Conservation (phyloP, 2,888 invertebrate genomes). For the Silvanus unidentatus region DNA sequence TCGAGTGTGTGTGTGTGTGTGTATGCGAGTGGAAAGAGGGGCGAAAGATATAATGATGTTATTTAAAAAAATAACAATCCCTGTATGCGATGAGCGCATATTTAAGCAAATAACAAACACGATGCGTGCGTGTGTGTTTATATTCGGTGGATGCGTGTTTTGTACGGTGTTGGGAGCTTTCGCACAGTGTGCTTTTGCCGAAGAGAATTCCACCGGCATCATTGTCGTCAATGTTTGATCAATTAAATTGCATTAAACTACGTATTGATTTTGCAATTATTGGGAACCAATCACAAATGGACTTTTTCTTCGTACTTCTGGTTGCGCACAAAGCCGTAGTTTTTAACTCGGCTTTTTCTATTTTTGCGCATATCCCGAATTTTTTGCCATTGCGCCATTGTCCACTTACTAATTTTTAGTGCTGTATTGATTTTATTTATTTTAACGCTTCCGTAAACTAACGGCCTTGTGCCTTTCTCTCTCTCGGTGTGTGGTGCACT, state of each 20-base stretch:
- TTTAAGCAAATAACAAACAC: too few relatives aligned
- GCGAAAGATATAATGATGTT: slow-evolving; percentile 5
- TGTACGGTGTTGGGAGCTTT: too few relatives aligned
- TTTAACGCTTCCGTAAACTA: slow-evolving; percentile 29
- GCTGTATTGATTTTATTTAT: slow-evolving; percentile 46
- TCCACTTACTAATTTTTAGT: slow-evolving; percentile 48
- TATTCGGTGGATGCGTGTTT: too few relatives aligned
- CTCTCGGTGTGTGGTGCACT: background rate
- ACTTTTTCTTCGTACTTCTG: slow-evolving; percentile 42
- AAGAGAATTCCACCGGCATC: slow-evolving; percentile 14
- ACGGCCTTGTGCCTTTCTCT: slow-evolving; percentile 2
- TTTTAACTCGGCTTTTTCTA: slow-evolving; percentile 41
- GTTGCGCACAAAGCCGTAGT: slow-evolving; percentile 38
- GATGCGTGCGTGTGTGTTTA: too few relatives aligned
- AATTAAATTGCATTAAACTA: slow-evolving; percentile 43
- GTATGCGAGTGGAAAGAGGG: slow-evolving; percentile 10
- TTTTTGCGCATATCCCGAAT: slow-evolving; percentile 46
- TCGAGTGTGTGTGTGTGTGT: too few relatives aligned
- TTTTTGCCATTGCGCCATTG: slow-evolving; percentile 48
- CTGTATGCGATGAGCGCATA: too few relatives aligned
- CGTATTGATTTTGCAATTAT: slow-evolving; percentile 50
- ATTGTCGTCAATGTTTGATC: slow-evolving; percentile 36
- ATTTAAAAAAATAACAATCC: too few relatives aligned
- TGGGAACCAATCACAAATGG: slow-evolving; percentile 48
- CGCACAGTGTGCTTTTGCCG: background rate